These are phyloP conservation scores for Bagarius yarrelli DNA, from an alignment of 2,113 vertebrate genomes.

Conservation along the genomic window DNA sequence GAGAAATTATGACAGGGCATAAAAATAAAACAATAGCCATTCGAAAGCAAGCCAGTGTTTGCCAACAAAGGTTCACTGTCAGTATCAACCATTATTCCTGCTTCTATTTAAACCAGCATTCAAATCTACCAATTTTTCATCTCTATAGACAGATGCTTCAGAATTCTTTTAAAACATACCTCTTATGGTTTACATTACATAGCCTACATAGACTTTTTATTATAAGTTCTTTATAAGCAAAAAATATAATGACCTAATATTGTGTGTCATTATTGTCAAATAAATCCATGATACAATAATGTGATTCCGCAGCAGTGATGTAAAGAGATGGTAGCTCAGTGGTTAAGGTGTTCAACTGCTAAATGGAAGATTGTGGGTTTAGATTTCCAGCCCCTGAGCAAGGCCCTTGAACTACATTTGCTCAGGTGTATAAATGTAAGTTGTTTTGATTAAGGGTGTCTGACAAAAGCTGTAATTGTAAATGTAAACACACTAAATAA, in stretches of 20 bases:
- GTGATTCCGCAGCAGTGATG: not conserved
- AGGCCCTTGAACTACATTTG: too few species aligned
- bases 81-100: not conserved
- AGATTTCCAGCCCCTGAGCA: too few species aligned
- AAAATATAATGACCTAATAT: not conserved
- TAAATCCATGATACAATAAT: not conserved
- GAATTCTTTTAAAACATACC: not conserved
- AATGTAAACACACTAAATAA: too few species aligned
- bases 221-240: not conserved
- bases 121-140: not conserved
- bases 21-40: not conserved
- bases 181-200: not conserved
- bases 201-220: not conserved
- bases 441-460: too few species aligned
- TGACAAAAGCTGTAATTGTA: too few species aligned
- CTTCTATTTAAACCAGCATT: not conserved
- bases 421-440: too few species aligned
- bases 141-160: not conserved
- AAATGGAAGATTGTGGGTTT: too few species aligned
- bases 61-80: constrained; percentile 1
- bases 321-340: too few species aligned
- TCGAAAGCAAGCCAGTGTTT: not conserved
- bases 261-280: not conserved
- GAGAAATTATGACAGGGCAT: not conserved
- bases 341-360: too few species aligned